A percentile compares a stretch with the other conserved stretches of the same genome.
Conservation (phyloP, 2,113 vertebrate genomes). For the Todiramphus saurophagus region DNA sequence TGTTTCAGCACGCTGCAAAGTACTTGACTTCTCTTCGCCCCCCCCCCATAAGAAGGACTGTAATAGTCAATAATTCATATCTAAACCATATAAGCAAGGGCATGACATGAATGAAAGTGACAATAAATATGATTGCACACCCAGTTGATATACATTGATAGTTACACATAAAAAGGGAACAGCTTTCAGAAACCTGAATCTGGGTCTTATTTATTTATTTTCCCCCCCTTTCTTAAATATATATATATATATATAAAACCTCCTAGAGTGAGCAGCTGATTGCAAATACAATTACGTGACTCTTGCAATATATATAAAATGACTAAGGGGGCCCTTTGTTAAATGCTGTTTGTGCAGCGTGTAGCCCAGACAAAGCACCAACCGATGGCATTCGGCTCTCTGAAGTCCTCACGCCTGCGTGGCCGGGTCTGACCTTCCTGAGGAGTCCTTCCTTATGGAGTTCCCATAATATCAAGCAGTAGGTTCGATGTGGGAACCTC, state of each 20-base stretch:
- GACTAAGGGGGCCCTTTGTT: constrained; percentile 69
- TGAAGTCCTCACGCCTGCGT: not conserved
- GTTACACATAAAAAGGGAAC: constrained; percentile 68
- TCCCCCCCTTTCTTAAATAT: not conserved
- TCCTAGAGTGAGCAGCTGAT: constrained; percentile 56
- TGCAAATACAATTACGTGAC: constrained; percentile 66
- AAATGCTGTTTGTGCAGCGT: constrained; percentile 47
- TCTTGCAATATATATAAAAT: constrained; percentile 66
- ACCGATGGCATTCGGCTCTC: constrained; percentile 34
- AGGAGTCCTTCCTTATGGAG: not conserved
- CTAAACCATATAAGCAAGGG: constrained; percentile 78
- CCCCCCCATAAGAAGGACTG: constrained; percentile 66
- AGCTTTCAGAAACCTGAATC: constrained; percentile 49
- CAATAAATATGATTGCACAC: constrained; percentile 81
- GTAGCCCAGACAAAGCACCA: constrained; percentile 73
- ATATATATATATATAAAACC: not conserved
- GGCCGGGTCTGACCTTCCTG: constrained; percentile 26
- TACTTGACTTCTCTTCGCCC: constrained; percentile 56
- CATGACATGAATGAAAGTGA: constrained; percentile 81
- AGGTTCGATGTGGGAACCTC: not conserved
- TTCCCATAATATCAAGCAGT: not conserved
- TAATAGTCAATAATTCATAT: constrained; percentile 81
- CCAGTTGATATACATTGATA: constrained; percentile 77
- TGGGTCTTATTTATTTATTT: not conserved
- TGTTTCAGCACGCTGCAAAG: not conserved